These are phyloP conservation scores for Smutsia temminckii DNA, from an alignment of 2,797 vertebrate genomes.

Conservation along the genomic window DNA sequence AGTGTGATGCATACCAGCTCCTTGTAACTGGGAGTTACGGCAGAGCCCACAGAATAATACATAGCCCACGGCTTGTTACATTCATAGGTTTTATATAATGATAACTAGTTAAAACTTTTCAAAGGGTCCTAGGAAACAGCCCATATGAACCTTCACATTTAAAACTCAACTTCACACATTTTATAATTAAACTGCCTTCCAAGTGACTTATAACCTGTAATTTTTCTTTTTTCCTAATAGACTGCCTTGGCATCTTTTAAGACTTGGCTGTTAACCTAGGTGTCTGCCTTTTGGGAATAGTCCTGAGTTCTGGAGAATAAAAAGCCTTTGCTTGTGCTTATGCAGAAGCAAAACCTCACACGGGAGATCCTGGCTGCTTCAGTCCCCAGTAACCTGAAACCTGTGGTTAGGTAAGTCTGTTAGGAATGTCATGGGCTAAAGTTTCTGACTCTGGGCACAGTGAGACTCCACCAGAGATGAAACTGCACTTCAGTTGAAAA, in stretches of 20 bases:
- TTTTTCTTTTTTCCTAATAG: slow-evolving; percentile 28
- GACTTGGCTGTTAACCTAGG: slow-evolving; percentile 56
- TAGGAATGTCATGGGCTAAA: neutral
- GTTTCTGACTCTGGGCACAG: neutral
- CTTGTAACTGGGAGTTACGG: neutral
- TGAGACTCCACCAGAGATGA: neutral
- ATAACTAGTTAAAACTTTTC: slow-evolving; percentile 63
- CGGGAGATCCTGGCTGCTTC: neutral
- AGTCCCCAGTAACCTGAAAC: neutral
- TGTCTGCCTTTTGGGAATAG: slow-evolving; percentile 53
- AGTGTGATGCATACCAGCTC: neutral
- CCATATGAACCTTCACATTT: slow-evolving; percentile 39
- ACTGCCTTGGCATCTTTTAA: slow-evolving; percentile 46
- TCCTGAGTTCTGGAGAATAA: slow-evolving; percentile 22
- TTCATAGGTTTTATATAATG: slow-evolving; percentile 47
- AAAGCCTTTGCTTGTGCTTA: neutral
- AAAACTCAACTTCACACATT: slow-evolving; percentile 59
- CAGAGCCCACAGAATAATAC: slow-evolving; percentile 28
- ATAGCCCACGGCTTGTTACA: neutral
- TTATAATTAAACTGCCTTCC: slow-evolving; percentile 68
- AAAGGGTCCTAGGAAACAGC: slow-evolving; percentile 45
- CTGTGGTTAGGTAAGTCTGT: neutral
- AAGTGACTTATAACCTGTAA: slow-evolving; percentile 38
- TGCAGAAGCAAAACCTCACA: neutral
- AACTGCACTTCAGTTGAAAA: neutral